Evolutionary conservation across 2,797 vertebrate species (phyloP).

Genomic region (Calcarius lapponicus): DNA sequence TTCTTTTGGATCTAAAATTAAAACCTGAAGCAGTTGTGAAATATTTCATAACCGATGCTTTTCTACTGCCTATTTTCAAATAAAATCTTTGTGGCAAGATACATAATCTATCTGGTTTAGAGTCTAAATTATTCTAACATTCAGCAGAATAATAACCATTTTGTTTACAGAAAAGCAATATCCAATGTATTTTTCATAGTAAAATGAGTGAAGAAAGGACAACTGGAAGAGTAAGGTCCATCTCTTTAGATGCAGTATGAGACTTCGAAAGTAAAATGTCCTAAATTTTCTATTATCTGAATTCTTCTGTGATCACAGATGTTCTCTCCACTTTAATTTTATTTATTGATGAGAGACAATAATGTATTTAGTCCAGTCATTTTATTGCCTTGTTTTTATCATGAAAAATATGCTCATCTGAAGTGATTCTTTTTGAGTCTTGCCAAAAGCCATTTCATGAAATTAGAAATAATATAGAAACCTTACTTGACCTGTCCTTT

Average conservation of each 20-base stretch:
- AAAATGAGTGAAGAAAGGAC: background rate
- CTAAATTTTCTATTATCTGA: background rate
- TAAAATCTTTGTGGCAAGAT: background rate
- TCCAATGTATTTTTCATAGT: background rate
- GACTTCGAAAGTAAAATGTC: background rate
- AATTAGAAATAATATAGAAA: background rate
- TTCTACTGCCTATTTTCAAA: background rate
- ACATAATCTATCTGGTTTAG: background rate
- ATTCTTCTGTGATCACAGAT: constrained; percentile 28
- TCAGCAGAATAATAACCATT: background rate
- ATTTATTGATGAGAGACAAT: constrained; percentile 14
- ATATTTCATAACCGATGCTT: background rate
- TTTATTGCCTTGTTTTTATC: background rate
- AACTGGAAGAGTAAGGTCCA: background rate
- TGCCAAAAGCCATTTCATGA: background rate
- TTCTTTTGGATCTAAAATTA: background rate
- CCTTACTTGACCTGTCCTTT: background rate
- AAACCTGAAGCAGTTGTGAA: background rate
- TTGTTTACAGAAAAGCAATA: background rate
- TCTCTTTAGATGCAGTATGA: background rate
- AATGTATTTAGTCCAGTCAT: background rate
- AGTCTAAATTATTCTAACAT: background rate
- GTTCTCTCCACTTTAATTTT: constrained; percentile 7
- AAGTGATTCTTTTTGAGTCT: background rate
- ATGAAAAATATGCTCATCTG: background rate